phyloP scores from a whole-genome alignment of 2,888 invertebrate genomes.

The Drosophila pseudotalamancana region DNA sequence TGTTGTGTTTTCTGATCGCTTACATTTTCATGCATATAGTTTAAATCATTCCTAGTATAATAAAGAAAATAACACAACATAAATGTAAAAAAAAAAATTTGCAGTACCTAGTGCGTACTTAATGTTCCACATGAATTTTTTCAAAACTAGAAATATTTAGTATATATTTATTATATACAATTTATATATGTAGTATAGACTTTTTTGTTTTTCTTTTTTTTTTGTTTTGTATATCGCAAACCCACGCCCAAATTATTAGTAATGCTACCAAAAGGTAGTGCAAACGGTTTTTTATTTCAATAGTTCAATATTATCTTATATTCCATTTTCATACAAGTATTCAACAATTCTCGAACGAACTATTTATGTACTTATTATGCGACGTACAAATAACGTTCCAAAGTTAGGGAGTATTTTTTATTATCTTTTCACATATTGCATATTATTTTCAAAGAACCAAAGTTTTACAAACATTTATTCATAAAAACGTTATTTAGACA shows the following conservation, averaged over 20 bases:
- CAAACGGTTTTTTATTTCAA: conserved; percentile 32
- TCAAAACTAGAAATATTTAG: conserved; percentile 44
- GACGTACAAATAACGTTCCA: conserved; percentile 53
- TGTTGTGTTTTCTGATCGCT: conserved; percentile 10
- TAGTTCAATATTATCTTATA: conserved; percentile 35
- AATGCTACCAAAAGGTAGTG: conserved; percentile 59
- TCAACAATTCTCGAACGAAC: conserved; percentile 32
- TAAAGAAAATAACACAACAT: conserved; percentile 42
- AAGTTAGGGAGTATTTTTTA: conserved; percentile 13
- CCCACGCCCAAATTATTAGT: conserved; percentile 47
- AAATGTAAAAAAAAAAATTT: conserved; percentile 78
- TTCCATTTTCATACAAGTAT: conserved; percentile 21
- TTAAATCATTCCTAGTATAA: conserved; percentile 31
- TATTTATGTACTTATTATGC: conserved; percentile 6
- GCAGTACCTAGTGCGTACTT: conserved; percentile 23
- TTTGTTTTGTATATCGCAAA: conserved; percentile 34
- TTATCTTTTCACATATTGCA: conserved; percentile 30
- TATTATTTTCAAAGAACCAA: conserved; percentile 46
- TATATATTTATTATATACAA: conserved; percentile 35
- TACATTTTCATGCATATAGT: conserved; percentile 13
- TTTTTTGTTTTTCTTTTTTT: conserved; percentile 4
- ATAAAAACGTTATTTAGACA: conserved; percentile 70
- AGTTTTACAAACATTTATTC: conserved; percentile 50
- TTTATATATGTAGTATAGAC: conserved; percentile 18
- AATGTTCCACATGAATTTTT: conserved; percentile 19